Base-by-base conservation (phyloP, 2,888 invertebrate species). In the Drosophila villosipedis region DNA sequence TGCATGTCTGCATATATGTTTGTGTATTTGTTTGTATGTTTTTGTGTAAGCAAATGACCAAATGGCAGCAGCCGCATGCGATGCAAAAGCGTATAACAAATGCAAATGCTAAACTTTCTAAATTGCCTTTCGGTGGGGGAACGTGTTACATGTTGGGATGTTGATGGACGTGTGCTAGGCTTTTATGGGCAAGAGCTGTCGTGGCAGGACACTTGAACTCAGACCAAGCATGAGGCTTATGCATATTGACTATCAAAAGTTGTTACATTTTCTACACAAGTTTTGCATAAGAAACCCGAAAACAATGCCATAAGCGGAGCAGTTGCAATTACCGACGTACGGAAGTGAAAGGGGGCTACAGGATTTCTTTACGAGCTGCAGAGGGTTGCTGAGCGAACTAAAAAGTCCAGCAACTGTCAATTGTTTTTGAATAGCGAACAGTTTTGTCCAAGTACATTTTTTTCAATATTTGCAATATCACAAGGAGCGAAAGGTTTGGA, bases 201-300 rank as follows among this genome's bases (percentile, higher is more conserved):
- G 79, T 73, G 70, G 7, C 16, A 52, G 55, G 41, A 58, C 70
- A 70, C 66, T 78, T 78, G 74, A 69, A 65, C 57, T 65, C 59
- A 30, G 55, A 53, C 37, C 50, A 9, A 25, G 61, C 41, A 43
- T 19, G 35, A 49, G 47, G 70, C 85, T 81, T 81, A 79, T 90
- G 89, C 90, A 86, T 90, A 90, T 86, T 86, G 73, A 90, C 75
- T 62, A 43, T 68, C 70, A 63, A 69, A 88, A 82, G 73, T 82
- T 90, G 72, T 70, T 78, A 82, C 71, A 67, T 68, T 73, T 61
- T 63, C 54, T 58, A 66, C 68, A 59, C 68, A 57, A 80, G 30
- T 63, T 69, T 69, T 59, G 78, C 69, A 81, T 68, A 79, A 79
- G 84, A 70, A 79, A 70, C n/a, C 41, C 41, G 54, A 62, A 64